Percentiles rank a stretch among this genome's conserved stretches.
These are phyloP conservation scores for Gallinago undulata DNA, from an alignment of 2,113 vertebrate genomes.

Conservation along the genomic window DNA sequence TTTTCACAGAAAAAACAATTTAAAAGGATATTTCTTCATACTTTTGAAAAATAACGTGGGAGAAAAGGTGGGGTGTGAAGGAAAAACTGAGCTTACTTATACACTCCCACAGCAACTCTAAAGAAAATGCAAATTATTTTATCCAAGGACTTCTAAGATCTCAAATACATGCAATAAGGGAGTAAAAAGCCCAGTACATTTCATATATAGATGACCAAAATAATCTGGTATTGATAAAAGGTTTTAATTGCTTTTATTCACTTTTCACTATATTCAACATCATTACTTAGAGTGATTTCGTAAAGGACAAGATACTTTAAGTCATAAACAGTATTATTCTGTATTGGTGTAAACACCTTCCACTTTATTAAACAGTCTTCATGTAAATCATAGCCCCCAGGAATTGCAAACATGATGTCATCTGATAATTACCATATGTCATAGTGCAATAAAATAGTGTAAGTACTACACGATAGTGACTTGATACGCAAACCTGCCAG, in stretches of 20 bases:
- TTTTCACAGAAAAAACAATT: not conserved
- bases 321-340: not conserved
- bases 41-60: not conserved
- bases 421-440: not conserved
- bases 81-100: not conserved
- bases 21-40: not conserved
- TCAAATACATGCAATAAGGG: not conserved
- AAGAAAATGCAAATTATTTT: slow-evolving; percentile 3
- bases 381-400: not conserved
- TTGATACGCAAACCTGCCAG: not conserved
- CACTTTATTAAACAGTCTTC: not conserved
- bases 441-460: not conserved
- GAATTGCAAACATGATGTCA: not conserved
- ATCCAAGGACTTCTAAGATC: not conserved
- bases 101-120: not conserved
- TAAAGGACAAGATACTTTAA: not conserved
- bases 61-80: not conserved
- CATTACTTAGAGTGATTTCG: not conserved
- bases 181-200: not conserved
- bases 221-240: not conserved
- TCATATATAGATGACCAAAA: not conserved
- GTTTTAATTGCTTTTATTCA: not conserved
- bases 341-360: not conserved
- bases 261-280: rapidly evolving
- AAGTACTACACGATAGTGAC: not conserved